Percentiles rank a stretch among this genome's conserved stretches.
Conservation (phyloP, 37 sponge, comb jelly and placozoan species). For the Lycopodina hypogea region DNA sequence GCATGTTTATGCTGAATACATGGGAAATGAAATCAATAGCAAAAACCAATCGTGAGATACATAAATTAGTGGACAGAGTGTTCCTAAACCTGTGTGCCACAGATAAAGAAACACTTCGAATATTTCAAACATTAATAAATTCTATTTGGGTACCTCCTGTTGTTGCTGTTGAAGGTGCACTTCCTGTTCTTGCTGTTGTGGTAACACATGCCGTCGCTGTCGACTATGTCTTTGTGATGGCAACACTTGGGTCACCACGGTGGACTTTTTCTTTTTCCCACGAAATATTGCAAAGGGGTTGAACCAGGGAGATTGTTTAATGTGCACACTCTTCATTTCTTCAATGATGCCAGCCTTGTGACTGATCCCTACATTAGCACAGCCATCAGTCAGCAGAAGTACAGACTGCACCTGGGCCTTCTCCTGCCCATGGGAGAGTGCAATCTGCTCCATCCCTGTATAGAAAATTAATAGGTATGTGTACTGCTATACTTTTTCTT, state of each 20-base stretch:
- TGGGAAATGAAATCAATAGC: too few species aligned
- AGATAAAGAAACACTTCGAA: too few species aligned
- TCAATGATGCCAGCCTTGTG: slow-evolving; percentile 52
- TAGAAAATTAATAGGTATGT: too few species aligned
- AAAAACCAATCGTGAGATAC: too few species aligned
- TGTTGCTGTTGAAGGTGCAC: slow-evolving; percentile 9
- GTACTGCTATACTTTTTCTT: too few species aligned
- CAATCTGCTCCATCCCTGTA: slow-evolving; percentile 66
- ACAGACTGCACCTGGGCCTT: slow-evolving; percentile 85
- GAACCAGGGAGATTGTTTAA: not conserved
- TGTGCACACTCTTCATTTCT: slow-evolving; percentile 64
- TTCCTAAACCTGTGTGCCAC: too few species aligned
- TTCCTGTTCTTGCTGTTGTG: slow-evolving; percentile 10
- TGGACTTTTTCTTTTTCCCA: too few species aligned
- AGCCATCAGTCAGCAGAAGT: slow-evolving; percentile 87
- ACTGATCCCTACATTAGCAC: slow-evolving; percentile 74
- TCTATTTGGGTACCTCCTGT: too few species aligned
- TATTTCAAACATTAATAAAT: too few species aligned
- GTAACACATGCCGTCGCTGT: slow-evolving; percentile 7
- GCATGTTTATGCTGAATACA: too few species aligned
- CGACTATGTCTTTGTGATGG: not conserved
- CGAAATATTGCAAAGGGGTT: too few species aligned
- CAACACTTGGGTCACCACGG: not conserved
- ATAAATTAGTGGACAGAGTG: too few species aligned
- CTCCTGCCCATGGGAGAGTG: slow-evolving; percentile 9